Conservation (phyloP, 37 sponge, comb jelly and placozoan genomes). For the Spongilla lacustris region DNA sequence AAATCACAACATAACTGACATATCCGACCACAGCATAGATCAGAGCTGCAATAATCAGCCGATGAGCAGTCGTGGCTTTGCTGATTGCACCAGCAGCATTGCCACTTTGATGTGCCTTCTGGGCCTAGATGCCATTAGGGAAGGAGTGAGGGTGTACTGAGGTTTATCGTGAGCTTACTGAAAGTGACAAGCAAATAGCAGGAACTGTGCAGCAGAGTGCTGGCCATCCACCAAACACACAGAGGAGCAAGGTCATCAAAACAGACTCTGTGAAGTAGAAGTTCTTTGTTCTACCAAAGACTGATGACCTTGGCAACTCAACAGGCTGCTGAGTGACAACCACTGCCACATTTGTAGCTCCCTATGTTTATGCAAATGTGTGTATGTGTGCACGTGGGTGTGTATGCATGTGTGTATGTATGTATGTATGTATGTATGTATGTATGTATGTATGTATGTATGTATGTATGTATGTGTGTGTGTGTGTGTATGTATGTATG, state of each 20-base stretch:
- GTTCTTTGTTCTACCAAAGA: neutral
- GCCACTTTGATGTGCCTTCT: neutral
- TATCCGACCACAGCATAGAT: neutral
- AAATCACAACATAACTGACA: neutral
- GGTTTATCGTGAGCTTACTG: neutral
- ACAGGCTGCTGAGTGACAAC: neutral
- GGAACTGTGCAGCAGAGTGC: neutral
- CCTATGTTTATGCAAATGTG: neutral
- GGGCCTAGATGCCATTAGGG: neutral
- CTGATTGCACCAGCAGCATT: neutral
- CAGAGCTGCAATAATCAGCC: neutral
- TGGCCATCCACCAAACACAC: neutral
- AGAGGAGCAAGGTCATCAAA: neutral
- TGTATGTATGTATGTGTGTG: constrained; percentile 3
- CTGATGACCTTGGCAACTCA: neutral
- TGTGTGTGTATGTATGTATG: constrained; percentile 17
- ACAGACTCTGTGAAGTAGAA: neutral
- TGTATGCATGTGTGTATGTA: neutral
- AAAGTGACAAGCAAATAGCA: neutral
- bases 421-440: neutral
- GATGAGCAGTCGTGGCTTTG: neutral
- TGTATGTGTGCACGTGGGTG: neutral
- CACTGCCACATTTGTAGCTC: neutral
- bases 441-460: neutral
- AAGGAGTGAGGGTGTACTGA: neutral